Base-by-base conservation (phyloP, 2,888 invertebrate species). In the Drosophila paucipuncta region DNA sequence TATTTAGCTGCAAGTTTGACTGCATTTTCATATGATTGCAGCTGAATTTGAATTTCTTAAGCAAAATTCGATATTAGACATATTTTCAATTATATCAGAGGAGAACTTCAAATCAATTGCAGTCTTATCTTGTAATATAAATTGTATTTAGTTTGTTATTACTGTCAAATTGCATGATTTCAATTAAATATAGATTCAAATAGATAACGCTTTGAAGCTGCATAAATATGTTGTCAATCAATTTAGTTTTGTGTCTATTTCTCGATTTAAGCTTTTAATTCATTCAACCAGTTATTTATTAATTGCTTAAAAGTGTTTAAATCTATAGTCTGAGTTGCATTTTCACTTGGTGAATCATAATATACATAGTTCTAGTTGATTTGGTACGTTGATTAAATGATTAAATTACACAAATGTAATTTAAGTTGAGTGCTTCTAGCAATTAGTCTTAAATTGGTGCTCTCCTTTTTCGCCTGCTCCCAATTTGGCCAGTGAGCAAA, bases 121-220 rank as follows among this genome's bases (percentile, higher is more conserved):
- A 47, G 4, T 6, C 1, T 13, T 47, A 1, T 7, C 16, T 25
- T 47, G 25, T 25, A 4, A 47, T 7, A 1, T 47, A 4, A 13
- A 13, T 7, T 9, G 39, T 22, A 50, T 22, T 33, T 49, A 35
- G 10, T 41, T 25, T 49, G 39, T 50, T 22, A 13, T 49, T 39
- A 54, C 16, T 28, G 35, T 11, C 35, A 18, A 16, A 33, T 11
- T 13, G 39, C 3, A 22, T 41, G 9, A 2, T 28, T 37, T 11
- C 37, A 68, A 60, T 69, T 69, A 47, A 61, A 43, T 49, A 54
- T 41, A 33, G 47, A 61, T 68, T 47, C 25, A 60, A 25, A 68
- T 49, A 31, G 13, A 59, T 4, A 31, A 60, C 13, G 39, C 22
- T 30, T 31, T 25, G 25, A 25, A 16, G 16, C 7, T 16, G 39